A percentile compares a stretch with the other conserved stretches of the same genome.
phyloP scores from a whole-genome alignment of 2,797 vertebrate genomes.

The Sebastes steindachneri region DNA sequence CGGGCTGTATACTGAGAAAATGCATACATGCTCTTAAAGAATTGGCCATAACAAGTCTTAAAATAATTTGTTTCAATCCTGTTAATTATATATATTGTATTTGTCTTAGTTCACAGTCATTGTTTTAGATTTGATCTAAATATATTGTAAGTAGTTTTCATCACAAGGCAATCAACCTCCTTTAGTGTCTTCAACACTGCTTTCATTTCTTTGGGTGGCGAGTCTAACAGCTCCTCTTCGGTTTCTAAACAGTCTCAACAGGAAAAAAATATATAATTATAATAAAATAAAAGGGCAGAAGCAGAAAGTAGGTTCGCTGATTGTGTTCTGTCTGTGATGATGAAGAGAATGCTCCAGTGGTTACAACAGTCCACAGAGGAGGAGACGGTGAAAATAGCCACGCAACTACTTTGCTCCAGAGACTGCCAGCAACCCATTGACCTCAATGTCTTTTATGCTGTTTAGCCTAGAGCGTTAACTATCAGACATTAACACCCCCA shows the following conservation, averaged over 20 bases:
- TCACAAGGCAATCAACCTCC: background rate
- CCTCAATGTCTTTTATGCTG: slow-evolving; percentile 79
- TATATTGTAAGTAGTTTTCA: background rate
- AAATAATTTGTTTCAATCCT: background rate
- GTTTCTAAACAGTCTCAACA: slow-evolving; percentile 7
- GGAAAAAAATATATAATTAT: background rate
- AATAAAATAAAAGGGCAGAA: slow-evolving; percentile 35
- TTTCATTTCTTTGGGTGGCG: background rate
- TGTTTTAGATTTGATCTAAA: slow-evolving; percentile 6
- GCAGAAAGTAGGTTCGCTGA: slow-evolving; percentile 62
- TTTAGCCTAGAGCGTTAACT: slow-evolving; percentile 72
- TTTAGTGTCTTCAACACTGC: background rate
- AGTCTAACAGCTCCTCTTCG: slow-evolving; percentile 5
- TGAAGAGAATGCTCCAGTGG: slow-evolving; percentile 71
- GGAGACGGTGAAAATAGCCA: slow-evolving; percentile 74
- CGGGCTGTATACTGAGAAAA: background rate
- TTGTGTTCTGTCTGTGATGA: slow-evolving; percentile 65
- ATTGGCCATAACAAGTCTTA: background rate
- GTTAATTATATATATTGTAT: background rate
- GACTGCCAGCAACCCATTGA: slow-evolving; percentile 78
- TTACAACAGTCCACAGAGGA: slow-evolving; percentile 60
- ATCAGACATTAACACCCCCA: slow-evolving; percentile 79
- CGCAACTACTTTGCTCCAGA: slow-evolving; percentile 63
- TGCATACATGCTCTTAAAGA: background rate
- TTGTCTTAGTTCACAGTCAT: background rate